A percentile compares a stretch with the other conserved stretches of the same genome.
These are phyloP conservation scores for Heliopora coerulea DNA, from an alignment of 92 coral and sea anemone species.

Conservation along the genomic window DNA sequence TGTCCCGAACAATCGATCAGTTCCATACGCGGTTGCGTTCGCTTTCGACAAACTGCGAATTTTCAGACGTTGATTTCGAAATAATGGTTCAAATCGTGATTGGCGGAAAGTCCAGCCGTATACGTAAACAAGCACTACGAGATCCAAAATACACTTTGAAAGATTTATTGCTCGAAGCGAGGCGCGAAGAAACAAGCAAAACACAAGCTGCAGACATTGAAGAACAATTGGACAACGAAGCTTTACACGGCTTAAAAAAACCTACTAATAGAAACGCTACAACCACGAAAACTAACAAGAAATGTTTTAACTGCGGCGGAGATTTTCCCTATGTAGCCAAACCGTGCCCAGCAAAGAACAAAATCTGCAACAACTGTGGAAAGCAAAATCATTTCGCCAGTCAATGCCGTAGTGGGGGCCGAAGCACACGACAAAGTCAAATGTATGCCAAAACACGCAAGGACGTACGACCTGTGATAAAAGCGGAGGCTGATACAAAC, in stretches of 20 bases:
- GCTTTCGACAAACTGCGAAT: constrained; percentile 29
- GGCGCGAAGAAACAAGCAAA: constrained; percentile 53
- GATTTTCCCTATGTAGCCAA: constrained; percentile 12
- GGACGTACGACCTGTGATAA: not conserved
- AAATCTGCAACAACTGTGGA: constrained; percentile 27
- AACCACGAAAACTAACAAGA: constrained; percentile 8
- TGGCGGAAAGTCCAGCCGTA: constrained; percentile 46
- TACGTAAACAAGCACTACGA: constrained; percentile 49
- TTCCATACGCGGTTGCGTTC: constrained; percentile 32
- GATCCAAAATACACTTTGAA: constrained; percentile 23
- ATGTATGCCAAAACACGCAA: not conserved
- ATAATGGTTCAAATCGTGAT: constrained; percentile 36
- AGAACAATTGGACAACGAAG: constrained; percentile 13
- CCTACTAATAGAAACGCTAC: not conserved
- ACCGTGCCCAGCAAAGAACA: constrained; percentile 11
- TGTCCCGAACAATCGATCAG: constrained; percentile 27
- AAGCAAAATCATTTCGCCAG: constrained; percentile 30
- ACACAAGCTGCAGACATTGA: constrained; percentile 55
- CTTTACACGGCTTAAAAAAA: constrained; percentile 1
- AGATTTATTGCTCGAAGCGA: constrained; percentile 27
- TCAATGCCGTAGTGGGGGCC: constrained; percentile 28
- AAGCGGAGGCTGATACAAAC: not conserved
- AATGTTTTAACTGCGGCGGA: constrained; percentile 51
- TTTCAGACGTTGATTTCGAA: constrained; percentile 41
- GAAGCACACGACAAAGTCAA: constrained; percentile 9